Conservation (phyloP, 2,113 vertebrate genomes). For the Pardalotus punctatus region DNA sequence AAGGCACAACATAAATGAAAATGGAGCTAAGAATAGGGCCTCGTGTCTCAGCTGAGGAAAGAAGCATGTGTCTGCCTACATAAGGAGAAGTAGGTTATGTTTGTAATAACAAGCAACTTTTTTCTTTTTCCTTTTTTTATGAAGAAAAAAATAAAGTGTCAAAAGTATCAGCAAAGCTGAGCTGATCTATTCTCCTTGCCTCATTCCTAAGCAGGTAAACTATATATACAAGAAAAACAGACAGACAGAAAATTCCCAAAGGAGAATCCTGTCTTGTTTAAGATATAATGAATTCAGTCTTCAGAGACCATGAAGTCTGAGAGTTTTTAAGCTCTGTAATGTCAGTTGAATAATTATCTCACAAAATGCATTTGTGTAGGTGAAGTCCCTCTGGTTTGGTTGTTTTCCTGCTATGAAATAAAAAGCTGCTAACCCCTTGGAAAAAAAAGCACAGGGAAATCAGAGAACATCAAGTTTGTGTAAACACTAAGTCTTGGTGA, state of each 20-base stretch:
- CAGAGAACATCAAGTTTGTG: neutral
- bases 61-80: conserved; percentile 61
- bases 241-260: conserved; percentile 51
- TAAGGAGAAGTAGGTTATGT: conserved; percentile 57
- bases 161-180: conserved; percentile 41
- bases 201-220: conserved; percentile 62
- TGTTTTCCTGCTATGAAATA: conserved; percentile 61
- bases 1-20: conserved; percentile 51
- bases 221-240: conserved; percentile 44
- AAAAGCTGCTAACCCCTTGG: conserved; percentile 48
- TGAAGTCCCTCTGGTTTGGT: conserved; percentile 61
- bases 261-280: conserved; percentile 54
- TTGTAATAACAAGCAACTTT: conserved; percentile 50
- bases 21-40: conserved; percentile 44
- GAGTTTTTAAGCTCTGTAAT: conserved; percentile 44
- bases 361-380: conserved; percentile 58
- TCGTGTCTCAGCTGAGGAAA: conserved; percentile 41
- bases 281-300: conserved; percentile 63
- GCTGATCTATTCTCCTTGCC: conserved; percentile 43
- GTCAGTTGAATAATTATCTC: conserved; percentile 66
- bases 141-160: conserved; percentile 53
- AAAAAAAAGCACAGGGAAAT: conserved; percentile 35
- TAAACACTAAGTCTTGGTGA: conserved; percentile 31
- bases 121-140: neutral
- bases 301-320: conserved; percentile 29